Base-by-base conservation (phyloP, 2,797 vertebrate species). In the Ciconia nigra region DNA sequence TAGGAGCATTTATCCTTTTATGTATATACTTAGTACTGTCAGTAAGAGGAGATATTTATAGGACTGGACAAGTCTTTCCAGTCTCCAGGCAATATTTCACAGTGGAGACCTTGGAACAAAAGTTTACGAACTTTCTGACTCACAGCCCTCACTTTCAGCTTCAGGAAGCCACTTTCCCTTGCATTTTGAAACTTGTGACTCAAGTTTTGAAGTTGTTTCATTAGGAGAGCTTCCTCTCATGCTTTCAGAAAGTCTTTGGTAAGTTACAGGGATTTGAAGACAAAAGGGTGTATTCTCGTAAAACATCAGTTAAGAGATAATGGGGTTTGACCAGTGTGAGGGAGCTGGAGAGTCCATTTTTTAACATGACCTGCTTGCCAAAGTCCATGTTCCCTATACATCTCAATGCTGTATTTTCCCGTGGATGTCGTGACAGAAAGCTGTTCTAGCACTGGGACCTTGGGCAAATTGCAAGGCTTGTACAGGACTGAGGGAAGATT, bases 41-140 rank as follows among this genome's bases (percentile, higher is more conserved):
- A 74, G 8, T 58, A 82, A 92, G 71, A 55, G 13, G 33, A 88
- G 65, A 62, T 95, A 91, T 95, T 95, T 93, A 79, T 86, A 95
- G 89, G 42, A 91, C 25, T 33, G 47, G 65, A 91, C 0, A 3
- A 93, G 10, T 72, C 49, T 88, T 88, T 93, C 51, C 80, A 62
- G 51, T 86, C 90, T 93, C 33, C 67, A 73, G 85, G 77, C 73
- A 78, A 24, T 62, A 82, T 66, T 88, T 90, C 22, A 33, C 44
- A 79, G 59, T 46, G 44, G 28, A 86, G 82, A 86, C 17, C 25
- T 79, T 91, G 35, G 46, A 94, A 87, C 62, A 92, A 79, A 94
- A 83, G 63, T 92, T 96, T 92, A 39, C 2, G 19, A 82, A 84
- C 71, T 84, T 87, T 70, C 31, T 90, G 81, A 90, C 67, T 91